Conservation (phyloP, 92 coral and sea anemone species). For the Parazoanthus darwini region DNA sequence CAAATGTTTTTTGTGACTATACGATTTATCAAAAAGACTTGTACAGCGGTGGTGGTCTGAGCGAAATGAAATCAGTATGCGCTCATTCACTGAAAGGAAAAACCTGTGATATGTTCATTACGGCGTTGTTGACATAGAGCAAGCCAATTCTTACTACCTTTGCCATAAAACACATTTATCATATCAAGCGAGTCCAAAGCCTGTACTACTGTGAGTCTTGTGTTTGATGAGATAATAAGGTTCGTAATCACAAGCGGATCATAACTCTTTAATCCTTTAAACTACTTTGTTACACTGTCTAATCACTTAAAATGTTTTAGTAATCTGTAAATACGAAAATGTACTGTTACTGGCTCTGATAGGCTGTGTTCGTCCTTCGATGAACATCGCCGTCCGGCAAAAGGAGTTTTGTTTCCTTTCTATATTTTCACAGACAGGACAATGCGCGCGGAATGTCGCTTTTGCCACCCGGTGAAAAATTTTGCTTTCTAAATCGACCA, state of each 20-base stretch:
- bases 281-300: conserved; percentile 38
- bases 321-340: conserved; percentile 35
- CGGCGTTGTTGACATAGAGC: conserved; percentile 35
- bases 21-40: background rate
- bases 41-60: background rate
- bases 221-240: conserved; percentile 48
- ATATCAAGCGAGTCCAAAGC: conserved; percentile 21
- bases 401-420: background rate
- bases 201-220: background rate
- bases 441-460: conserved; percentile 26
- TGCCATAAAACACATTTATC: conserved; percentile 23
- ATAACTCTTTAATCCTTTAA: conserved; percentile 37
- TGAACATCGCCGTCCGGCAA: conserved; percentile 16
- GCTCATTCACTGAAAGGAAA: conserved; percentile 12
- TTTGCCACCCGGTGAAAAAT: conserved; percentile 13
- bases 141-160: background rate
- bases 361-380: conserved; percentile 20
- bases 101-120: background rate
- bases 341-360: background rate
- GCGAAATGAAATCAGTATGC: conserved; percentile 1
- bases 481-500: conserved; percentile 35
- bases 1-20: background rate
- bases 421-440: conserved; percentile 30
- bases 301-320: conserved; percentile 36
- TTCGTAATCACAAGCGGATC: conserved; percentile 33